Base-by-base conservation (phyloP, 2,888 invertebrate genomes). In the Stratiomys singularior region DNA sequence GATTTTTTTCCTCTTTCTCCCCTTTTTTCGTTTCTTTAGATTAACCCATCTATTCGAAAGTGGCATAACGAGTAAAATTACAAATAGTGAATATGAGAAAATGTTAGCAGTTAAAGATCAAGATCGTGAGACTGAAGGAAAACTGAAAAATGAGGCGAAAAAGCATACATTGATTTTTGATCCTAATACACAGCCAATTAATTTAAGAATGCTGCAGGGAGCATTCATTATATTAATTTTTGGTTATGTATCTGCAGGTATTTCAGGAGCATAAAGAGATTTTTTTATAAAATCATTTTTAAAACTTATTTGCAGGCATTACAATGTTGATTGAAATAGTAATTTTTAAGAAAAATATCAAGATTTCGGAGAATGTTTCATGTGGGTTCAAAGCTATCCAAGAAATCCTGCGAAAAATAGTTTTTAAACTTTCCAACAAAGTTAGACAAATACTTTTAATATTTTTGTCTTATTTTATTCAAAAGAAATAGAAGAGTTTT, bases 41-140 rank as follows among this genome's bases (percentile, higher is more conserved):
- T 86, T 93, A 1, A 92, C 93, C 89, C 90, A 91, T 47, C 88
- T 93, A 5, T 94, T 93, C 82, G 93, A 94, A 87, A 92, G 93
- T 0, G 94, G 94, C 1, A 93, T 94, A 67, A 86, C 93, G 74
- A 91, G 92, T 0, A 93, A 93, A 87, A 93, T 94, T 89, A 93
- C 94, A 0, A 91, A 91, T 81, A 92, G 92, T 76, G 94, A 94
- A 83, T 94, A 93, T 83, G 92, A 90, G 83, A 92, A 91, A 80
- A 88, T 93, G 81, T 92, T 92, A 88, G 91, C 88, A 88, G 87
- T 89, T 56, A 85, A 83, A 21, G 85, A 85, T 21, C 85, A 85
- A 76, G 88, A 79, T n/a, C 44, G 60, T 1, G 71, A 72, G 63
- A 79, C 47, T 21, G 52, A 18, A 44, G 79, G 80, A 74, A 77